These are phyloP conservation scores for Oxyteleia sp. DNA, from an alignment of 2,888 invertebrate species.

Conservation along the genomic window DNA sequence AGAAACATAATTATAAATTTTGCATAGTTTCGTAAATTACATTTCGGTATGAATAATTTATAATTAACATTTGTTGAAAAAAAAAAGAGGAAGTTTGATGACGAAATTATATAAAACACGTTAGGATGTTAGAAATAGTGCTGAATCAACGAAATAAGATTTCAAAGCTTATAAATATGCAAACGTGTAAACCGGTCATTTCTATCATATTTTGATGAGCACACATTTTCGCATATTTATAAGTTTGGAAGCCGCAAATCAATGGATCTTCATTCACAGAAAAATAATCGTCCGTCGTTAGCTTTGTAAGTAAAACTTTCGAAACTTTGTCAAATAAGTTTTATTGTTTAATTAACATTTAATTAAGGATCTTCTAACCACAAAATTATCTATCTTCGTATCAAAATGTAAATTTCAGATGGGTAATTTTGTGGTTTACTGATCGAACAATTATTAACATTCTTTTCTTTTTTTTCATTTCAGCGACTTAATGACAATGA, in stretches of 20 bases:
- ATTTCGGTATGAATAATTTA: too few species aligned
- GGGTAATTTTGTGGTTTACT: too few species aligned
- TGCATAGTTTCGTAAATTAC: too few species aligned
- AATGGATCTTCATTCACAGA: not conserved
- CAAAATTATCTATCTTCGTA: too few species aligned
- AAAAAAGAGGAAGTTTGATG: not conserved
- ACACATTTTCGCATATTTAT: constrained; percentile 34
- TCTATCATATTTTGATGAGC: constrained; percentile 27
- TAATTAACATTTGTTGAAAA: too few species aligned
- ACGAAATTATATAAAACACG: constrained; percentile 10
- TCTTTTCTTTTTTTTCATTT: too few species aligned
- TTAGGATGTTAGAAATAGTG: constrained; percentile 16
- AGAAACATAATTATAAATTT: too few species aligned
- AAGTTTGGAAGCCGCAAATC: constrained; percentile 20
- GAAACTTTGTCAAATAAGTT: not conserved
- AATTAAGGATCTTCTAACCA: too few species aligned
- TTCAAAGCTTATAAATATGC: constrained; percentile 44
- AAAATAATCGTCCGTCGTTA: not conserved
- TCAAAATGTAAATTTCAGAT: too few species aligned
- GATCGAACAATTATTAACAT: too few species aligned
- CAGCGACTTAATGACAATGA: constrained; percentile 1
- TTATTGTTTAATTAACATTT: not conserved
- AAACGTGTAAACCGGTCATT: constrained; percentile 39
- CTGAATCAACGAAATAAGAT: not conserved
- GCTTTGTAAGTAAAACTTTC: not conserved